Evolutionary conservation across 2,888 invertebrate genomes (phyloP), one percentile per base, ranked within the genome.

Genomic region (Pammene aurita): DNA sequence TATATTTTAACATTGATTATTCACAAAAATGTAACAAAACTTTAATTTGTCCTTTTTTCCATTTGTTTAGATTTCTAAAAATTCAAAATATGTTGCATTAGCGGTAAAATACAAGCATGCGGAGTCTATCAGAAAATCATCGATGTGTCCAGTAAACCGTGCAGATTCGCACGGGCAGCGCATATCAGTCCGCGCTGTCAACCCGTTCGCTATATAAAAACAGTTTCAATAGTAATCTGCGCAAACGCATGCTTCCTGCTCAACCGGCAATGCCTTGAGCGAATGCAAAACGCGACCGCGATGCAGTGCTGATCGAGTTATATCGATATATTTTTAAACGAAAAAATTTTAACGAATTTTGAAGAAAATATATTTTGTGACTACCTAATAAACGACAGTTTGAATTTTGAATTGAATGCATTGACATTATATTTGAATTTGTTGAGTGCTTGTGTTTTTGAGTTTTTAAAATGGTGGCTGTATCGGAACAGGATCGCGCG

Each of bases 211-310:
- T 35, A 68, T 68, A 68, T 68, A 68, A 64, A 63, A 68, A 68
- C 68, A 68, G 68, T 68, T 44, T 57, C 63, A 52, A 58, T 38
- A 58, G 63, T n/a, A 9, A 46, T 13, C 63, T 42, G 42, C 68
- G 68, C 68, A 57, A 42, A 57, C 67, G 62, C 68, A 68, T 42
- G 52, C 63, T 68, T 68, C 68, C 68, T 68, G 68, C 7, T 67
- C 48, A 46, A 11, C 67, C 63, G 63, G 68, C 57, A 58, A 52
- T 68, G 68, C 68, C 68, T 68, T 68, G 68, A 68, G 68, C 50
- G 50, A 56, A 67, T 67, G 67, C 67, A 63, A 67, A 67, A 67
- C 57, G 35, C 42, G 63, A 63, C 41, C 57, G 57, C 63, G 18
- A 13, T 52, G 57, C 50, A 14, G 68, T 50, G 61, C 54, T 13